Percentiles rank a stretch among this genome's conserved stretches.
Evolutionary conservation across 2,888 invertebrate species (phyloP).

Genomic region (Hypercompe scribonia): DNA sequence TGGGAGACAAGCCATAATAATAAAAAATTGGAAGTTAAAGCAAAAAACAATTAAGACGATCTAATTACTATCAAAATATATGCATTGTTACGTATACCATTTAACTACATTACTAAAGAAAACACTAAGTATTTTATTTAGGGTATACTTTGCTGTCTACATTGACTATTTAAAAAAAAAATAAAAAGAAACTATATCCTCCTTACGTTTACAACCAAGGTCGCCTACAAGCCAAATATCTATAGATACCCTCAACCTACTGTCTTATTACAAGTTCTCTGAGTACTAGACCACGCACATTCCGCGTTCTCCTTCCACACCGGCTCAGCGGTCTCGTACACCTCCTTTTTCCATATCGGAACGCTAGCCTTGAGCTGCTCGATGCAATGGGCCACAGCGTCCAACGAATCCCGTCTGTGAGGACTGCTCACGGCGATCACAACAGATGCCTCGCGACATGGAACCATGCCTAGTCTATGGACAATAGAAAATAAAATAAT

Average conservation of each 20-base stretch:
- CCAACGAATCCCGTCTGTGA: constrained; percentile 93
- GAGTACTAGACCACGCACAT: constrained; percentile 91
- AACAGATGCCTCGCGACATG: constrained; percentile 94
- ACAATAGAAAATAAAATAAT: not conserved
- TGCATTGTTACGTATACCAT: not conserved
- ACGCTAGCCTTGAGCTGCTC: constrained; percentile 94
- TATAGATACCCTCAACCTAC: constrained; percentile 36
- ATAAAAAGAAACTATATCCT: not conserved
- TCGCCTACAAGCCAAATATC: not conserved
- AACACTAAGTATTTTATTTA: not conserved
- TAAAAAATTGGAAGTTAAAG: not conserved
- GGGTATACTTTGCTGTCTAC: not conserved
- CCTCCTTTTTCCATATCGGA: constrained; percentile 99
- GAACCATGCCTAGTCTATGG: constrained; percentile 91
- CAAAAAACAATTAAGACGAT: not conserved
- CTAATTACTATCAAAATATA: not conserved
- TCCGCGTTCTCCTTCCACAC: constrained; percentile 94
- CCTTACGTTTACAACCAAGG: not conserved
- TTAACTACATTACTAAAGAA: not conserved
- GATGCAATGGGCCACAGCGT: constrained; percentile 94
- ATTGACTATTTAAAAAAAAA: not conserved
- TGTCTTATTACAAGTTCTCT: constrained; percentile 57
- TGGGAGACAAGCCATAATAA: not conserved
- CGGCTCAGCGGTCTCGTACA: constrained; percentile 88
- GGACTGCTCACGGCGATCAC: constrained; percentile 96